phyloP scores from a whole-genome alignment of 2,888 invertebrate species.

The Mellilla xanthometata region DNA sequence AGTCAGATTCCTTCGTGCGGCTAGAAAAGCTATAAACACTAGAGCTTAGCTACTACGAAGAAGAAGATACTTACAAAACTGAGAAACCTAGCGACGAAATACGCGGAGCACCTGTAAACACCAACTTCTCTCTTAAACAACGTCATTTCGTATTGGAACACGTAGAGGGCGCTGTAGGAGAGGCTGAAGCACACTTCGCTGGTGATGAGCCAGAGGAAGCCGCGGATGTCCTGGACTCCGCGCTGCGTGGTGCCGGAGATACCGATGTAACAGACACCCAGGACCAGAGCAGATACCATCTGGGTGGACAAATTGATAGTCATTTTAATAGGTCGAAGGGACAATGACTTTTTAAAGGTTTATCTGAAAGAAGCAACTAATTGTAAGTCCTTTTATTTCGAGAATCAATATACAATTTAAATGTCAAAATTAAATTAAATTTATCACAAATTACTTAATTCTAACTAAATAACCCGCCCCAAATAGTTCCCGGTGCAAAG shows the following conservation, averaged over 20 bases:
- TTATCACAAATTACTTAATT: too few relatives aligned
- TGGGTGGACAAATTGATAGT: conserved; percentile 38
- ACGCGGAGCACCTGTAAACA: conserved; percentile 69
- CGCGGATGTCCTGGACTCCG: conserved; percentile 72
- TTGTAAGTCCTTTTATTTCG: too few relatives aligned
- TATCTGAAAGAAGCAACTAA: too few relatives aligned
- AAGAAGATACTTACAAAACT: conserved; percentile 60
- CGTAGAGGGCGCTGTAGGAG: conserved; percentile 71
- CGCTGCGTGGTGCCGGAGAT: conserved; percentile 67
- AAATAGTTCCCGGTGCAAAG: too few relatives aligned
- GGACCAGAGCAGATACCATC: conserved; percentile 66
- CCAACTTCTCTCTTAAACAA: conserved; percentile 71
- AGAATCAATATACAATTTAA: too few relatives aligned
- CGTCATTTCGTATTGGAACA: conserved; percentile 62
- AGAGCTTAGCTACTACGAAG: too few relatives aligned
- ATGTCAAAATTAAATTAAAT: too few relatives aligned
- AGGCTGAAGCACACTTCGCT: conserved; percentile 74
- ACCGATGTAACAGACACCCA: conserved; percentile 66
- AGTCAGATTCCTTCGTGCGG: too few relatives aligned
- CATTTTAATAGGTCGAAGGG: too few relatives aligned
- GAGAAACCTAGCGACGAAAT: conserved; percentile 59
- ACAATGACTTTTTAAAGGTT: too few relatives aligned
- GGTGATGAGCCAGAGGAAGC: conserved; percentile 73
- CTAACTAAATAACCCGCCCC: too few relatives aligned
- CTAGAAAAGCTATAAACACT: too few relatives aligned